Base-by-base conservation (phyloP, 2,797 vertebrate species). In the Poliocrania exsul region DNA sequence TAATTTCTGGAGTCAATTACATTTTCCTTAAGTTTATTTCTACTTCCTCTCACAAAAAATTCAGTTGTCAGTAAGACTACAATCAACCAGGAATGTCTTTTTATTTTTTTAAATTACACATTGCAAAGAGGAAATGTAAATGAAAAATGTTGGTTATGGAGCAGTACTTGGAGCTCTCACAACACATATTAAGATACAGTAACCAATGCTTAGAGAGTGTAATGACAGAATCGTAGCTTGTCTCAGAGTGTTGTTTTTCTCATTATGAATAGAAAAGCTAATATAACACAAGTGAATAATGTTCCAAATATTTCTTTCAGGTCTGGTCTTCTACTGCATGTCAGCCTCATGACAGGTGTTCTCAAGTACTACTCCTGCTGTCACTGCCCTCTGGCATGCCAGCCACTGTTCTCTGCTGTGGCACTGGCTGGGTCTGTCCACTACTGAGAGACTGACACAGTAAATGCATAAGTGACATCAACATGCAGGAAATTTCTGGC, bases 301-400 rank as follows among this genome's bases (percentile, higher is more conserved):
- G 78, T 73, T 38, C 37, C 35, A 64, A 67, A 18, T 64, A 29
- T 16, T 69, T 74, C 49, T 88, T 75, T 67, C 54, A 64, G 40
- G 53, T 16, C 69, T 62, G 40, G 14, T 17, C 37, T 81, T 69
- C 44, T 40, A 53, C 35, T 58, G 62, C 38, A 25, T 2, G 42
- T 77, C 70, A 81, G 64, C 26, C 33, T 60, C 33, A 18, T 2
- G 25, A 4, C 13, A 72, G 42, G 31, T 8, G 31, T 31, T 50
- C 29, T 18, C 17, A 42, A 7, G 31, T 3, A 57, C 0, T 0
- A 10, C 20, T 47, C 29, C 26, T 21, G 21, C 17, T 19, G 26
- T 25, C 44, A 21, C 37, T 58, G 69, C 29, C 38, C 54, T 47
- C 40, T 13, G 37, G 49, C 73, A 64, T 6, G 10, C 29, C 44